A percentile compares a stretch with the other conserved stretches of the same genome.
Evolutionary conservation across 2,113 vertebrate species (phyloP).

Genomic region (Pterocles burchelli): DNA sequence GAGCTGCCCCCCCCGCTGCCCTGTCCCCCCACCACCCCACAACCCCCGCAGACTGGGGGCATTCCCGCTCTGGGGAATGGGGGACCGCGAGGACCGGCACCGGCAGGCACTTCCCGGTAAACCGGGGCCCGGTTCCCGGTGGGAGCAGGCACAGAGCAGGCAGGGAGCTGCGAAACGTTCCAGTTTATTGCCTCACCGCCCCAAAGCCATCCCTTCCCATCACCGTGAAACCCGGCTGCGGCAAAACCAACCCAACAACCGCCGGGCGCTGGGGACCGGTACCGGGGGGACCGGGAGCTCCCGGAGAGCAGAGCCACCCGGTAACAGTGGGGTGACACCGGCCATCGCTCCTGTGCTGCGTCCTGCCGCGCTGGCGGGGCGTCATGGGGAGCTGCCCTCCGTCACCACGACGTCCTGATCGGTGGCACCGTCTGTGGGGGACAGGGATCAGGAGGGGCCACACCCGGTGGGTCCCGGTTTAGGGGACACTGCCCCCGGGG

Average conservation of each 20-base stretch:
- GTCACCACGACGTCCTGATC: slow-evolving; percentile 21
- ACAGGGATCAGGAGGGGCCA: too few species aligned
- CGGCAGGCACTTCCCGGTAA: too few species aligned
- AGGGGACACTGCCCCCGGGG: too few species aligned
- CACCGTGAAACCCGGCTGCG: not conserved
- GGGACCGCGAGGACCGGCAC: not conserved
- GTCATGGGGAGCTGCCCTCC: slow-evolving; percentile 5
- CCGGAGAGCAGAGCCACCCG: too few species aligned
- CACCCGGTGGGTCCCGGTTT: too few species aligned
- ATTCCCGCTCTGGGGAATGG: not conserved
- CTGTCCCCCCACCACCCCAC: too few species aligned
- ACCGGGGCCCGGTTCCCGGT: not conserved
- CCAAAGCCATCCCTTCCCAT: not conserved
- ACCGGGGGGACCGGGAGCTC: not conserved
- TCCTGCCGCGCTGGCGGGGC: too few species aligned
- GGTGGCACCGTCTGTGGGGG: not conserved
- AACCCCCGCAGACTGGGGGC: too few species aligned
- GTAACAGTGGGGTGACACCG: too few species aligned
- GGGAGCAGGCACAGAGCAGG: too few species aligned
- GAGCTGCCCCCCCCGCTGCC: not conserved
- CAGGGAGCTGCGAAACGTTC: not conserved
- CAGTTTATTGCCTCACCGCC: not conserved
- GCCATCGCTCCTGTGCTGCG: too few species aligned
- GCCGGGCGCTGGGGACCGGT: not conserved
- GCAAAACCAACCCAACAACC: not conserved